Evolutionary conservation across 2,888 invertebrate species (phyloP), one percentile per base, ranked within the genome.

Genomic region (Agrypnus murinus): DNA sequence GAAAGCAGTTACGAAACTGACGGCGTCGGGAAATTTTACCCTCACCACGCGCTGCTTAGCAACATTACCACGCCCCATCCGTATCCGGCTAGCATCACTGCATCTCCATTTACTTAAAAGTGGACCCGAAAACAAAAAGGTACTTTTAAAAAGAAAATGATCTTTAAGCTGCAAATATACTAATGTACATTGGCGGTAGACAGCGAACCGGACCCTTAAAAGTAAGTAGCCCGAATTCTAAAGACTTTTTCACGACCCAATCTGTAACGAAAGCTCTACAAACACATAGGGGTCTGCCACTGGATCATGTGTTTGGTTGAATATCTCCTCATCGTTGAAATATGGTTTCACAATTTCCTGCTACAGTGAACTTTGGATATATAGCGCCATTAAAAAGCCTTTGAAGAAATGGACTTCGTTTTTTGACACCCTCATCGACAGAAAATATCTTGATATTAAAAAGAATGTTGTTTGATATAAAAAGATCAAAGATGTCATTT

Each of bases 41-140:
- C 82, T 81, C 82, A 79, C 81, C 79, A 78, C 77, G 72, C 74
- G 83, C 79, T 82, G 82, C 83, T 80, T 81, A 80, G 83, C 82
- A 83, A 82, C 83, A 78, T 79, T 71, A 77, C 82, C 82, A 81
- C 82, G 82, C 82, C 25, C 82, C 78, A 82, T 72, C 71, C 69
- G 63, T 63, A 71, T 67, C 70, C 60, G 40, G 53, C 69, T 53
- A 65, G 64, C 65, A 65, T 65, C 62, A 55, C 65, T 66, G 71
- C 71, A 71, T 71, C 58, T 63, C 71, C 50, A 67, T 71, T 67
- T 63, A 67, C 62, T 67, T 59, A 60, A 25, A 59, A 57, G 17
- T 58, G 32, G 38, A 25, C 36, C 19, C 46, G 45, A n/a, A 65
- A 65, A 34, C 34, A 31, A 66, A 66, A 65, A 57, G 46, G 57